phyloP scores from a whole-genome alignment of 2,797 vertebrate species.

The Notamacropus eugenii region DNA sequence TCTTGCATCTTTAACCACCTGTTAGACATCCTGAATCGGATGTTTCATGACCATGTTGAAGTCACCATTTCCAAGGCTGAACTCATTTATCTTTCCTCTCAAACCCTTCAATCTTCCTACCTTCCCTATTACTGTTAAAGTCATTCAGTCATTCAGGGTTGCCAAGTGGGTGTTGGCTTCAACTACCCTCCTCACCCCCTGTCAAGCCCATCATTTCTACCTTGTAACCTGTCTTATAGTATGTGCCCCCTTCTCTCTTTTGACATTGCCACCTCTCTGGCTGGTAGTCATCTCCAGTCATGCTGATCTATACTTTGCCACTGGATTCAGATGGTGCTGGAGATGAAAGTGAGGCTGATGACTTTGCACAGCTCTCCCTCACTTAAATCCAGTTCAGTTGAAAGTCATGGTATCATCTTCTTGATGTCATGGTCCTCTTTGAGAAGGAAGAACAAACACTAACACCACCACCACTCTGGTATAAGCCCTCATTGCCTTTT shows the following conservation, averaged over 20 bases:
- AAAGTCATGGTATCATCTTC: too few relatives aligned
- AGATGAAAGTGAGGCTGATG: too few relatives aligned
- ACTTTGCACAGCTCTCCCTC: too few relatives aligned
- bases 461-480: not conserved
- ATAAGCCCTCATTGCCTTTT: not conserved
- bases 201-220: not conserved
- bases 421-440: too few relatives aligned
- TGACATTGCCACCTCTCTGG: not conserved
- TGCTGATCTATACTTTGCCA: too few relatives aligned
- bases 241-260: not conserved
- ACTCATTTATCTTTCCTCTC: not conserved
- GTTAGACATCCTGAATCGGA: not conserved
- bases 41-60: not conserved
- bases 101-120: not conserved
- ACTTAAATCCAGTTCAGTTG: too few relatives aligned
- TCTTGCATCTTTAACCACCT: not conserved
- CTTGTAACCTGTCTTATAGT: not conserved
- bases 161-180: not conserved
- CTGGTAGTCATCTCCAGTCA: too few relatives aligned
- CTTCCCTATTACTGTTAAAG: not conserved
- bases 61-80: not conserved
- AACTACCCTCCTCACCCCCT: not conserved
- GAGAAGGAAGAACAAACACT: too few relatives aligned
- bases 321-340: too few relatives aligned
- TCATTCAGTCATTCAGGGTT: not conserved